Conservation (phyloP, 2,113 vertebrate genomes). For the Lontra canadensis region DNA sequence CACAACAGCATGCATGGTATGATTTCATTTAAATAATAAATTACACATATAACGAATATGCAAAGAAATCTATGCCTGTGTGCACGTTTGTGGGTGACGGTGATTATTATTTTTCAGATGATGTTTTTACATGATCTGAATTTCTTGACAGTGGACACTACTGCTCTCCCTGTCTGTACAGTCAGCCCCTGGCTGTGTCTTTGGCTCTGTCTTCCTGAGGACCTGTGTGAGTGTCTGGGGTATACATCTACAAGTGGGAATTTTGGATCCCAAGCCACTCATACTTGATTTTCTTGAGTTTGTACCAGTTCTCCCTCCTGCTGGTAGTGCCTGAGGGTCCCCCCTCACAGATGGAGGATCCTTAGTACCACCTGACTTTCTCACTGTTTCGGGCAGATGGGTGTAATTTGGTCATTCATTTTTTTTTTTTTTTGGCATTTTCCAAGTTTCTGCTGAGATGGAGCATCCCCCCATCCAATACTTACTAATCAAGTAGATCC, state of each 20-base stretch:
- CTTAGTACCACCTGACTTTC: neutral
- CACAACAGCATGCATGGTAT: neutral
- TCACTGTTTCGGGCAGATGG: neutral
- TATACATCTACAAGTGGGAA: neutral
- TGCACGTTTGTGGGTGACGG: neutral
- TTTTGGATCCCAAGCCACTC: neutral
- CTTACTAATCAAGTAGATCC: neutral
- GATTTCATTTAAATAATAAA: neutral
- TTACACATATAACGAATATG: neutral
- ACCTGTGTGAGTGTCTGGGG: neutral
- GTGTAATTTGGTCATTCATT: neutral
- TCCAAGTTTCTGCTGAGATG: neutral
- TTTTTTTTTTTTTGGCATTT: neutral
- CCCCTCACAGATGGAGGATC: neutral
- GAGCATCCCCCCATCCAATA: neutral
- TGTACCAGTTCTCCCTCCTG: neutral
- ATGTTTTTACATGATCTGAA: neutral
- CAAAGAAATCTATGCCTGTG: neutral
- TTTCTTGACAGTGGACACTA: neutral
- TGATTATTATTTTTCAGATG: neutral
- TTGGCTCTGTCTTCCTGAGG: neutral
- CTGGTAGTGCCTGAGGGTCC: neutral
- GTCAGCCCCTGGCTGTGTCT: neutral
- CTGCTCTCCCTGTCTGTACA: neutral
- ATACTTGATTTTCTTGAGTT: neutral